These are phyloP conservation scores for Drepanosiphum platanoidis DNA, from an alignment of 2,888 invertebrate genomes.

Conservation along the genomic window DNA sequence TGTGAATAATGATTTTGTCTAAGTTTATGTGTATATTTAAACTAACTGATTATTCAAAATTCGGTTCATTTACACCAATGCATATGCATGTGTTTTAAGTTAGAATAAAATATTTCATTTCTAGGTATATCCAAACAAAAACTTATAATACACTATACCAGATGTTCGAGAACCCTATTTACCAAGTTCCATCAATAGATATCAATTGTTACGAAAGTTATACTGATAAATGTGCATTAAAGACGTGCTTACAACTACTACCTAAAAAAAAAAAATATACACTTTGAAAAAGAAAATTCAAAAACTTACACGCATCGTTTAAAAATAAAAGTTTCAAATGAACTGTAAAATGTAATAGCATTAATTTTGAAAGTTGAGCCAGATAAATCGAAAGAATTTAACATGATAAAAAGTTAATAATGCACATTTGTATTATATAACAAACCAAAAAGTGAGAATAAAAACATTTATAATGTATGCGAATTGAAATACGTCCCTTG, in stretches of 20 bases:
- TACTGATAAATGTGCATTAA: background rate
- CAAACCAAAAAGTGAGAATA: background rate
- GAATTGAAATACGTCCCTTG: no score
- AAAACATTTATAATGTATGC: background rate
- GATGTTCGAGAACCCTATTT: background rate
- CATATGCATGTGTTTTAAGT: background rate
- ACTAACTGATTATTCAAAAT: background rate
- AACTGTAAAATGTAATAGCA: background rate
- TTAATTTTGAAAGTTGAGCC: no score
- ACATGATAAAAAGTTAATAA: background rate
- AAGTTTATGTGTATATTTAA: no score
- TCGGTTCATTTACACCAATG: background rate
- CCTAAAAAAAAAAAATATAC: background rate
- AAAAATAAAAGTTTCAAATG: background rate
- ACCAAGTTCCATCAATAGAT: slow-evolving; percentile 11
- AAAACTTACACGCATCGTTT: background rate
- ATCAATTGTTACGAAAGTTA: slow-evolving; percentile 9
- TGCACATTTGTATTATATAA: background rate
- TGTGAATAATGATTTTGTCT: no score
- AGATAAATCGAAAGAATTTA: background rate
- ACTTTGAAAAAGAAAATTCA: background rate
- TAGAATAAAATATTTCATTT: background rate
- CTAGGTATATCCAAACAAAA: background rate
- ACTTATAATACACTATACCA: background rate
- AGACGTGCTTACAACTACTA: background rate